Percentiles rank a stretch among this genome's conserved stretches.
Conservation (phyloP, 1,140 invertebrate species). For the Ruditapes philippinarum region DNA sequence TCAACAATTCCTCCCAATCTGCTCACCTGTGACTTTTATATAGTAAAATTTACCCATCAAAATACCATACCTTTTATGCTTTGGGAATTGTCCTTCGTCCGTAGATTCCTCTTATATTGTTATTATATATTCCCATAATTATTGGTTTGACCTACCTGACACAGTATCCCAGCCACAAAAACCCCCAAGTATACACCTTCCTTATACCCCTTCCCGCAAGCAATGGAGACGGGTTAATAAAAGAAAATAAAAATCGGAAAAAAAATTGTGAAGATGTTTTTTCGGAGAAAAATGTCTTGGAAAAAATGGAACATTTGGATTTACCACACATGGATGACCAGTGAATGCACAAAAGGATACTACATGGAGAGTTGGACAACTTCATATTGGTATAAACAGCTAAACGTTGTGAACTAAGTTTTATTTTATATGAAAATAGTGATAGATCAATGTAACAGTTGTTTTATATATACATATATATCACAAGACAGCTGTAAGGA, state of each 20-base stretch:
- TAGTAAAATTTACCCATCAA: slow-evolving; percentile 47
- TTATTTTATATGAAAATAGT: not conserved
- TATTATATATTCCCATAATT: slow-evolving; percentile 53
- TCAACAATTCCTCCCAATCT: slow-evolving; percentile 49
- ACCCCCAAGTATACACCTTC: slow-evolving; percentile 59
- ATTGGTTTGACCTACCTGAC: slow-evolving; percentile 53
- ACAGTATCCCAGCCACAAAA: slow-evolving; percentile 44
- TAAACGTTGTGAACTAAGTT: not conserved
- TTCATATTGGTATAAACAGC: not conserved
- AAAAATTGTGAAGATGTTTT: not conserved
- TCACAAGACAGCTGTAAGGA: no score
- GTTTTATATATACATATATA: not conserved
- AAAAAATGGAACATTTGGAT: slow-evolving; percentile 15
- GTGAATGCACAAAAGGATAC: not conserved
- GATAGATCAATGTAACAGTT: no score
- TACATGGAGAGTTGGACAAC: not conserved
- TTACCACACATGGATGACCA: not conserved
- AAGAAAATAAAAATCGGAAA: not conserved
- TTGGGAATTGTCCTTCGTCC: slow-evolving; percentile 51
- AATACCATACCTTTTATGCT: slow-evolving; percentile 46
- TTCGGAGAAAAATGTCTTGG: not conserved
- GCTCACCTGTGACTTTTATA: slow-evolving; percentile 61
- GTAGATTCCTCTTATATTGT: slow-evolving; percentile 42
- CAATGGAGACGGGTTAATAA: slow-evolving; percentile 55
- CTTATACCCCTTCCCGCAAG: slow-evolving; percentile 52